These are phyloP conservation scores for Sinocyclocheilus anophthalmus DNA, from an alignment of 2,113 vertebrate genomes.

Conservation along the genomic window DNA sequence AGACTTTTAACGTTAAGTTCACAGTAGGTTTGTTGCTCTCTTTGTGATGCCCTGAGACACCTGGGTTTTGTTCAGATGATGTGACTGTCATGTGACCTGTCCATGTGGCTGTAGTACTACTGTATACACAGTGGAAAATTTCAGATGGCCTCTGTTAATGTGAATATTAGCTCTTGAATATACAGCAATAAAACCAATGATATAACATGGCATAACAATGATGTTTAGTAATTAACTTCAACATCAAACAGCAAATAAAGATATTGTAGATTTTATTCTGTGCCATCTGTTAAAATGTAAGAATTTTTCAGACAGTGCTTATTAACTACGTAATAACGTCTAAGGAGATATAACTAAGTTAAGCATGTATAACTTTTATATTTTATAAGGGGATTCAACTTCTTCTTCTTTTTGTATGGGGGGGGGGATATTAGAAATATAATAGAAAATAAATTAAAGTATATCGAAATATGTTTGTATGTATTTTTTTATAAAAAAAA, in stretches of 20 bases:
- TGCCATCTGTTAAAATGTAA: no score
- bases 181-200: neutral
- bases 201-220: neutral
- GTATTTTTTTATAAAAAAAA: neutral
- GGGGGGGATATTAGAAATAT: no score
- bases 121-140: neutral
- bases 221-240: neutral
- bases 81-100: slow-evolving; percentile 31
- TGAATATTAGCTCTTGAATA: neutral
- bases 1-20: neutral
- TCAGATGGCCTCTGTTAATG: neutral
- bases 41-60: neutral
- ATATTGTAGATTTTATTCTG: neutral
- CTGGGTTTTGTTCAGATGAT: slow-evolving; percentile 17
- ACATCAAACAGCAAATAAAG: neutral
- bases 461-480: neutral
- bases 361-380: no score
- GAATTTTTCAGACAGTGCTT: no score
- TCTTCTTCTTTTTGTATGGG: no score
- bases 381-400: no score
- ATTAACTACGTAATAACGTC: no score
- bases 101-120: slow-evolving; percentile 13
- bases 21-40: slow-evolving; percentile 2
- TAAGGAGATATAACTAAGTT: no score
- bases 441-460: no score